These are phyloP conservation scores for Cryptotis parvus DNA, from an alignment of 2,113 vertebrate species.

Conservation along the genomic window DNA sequence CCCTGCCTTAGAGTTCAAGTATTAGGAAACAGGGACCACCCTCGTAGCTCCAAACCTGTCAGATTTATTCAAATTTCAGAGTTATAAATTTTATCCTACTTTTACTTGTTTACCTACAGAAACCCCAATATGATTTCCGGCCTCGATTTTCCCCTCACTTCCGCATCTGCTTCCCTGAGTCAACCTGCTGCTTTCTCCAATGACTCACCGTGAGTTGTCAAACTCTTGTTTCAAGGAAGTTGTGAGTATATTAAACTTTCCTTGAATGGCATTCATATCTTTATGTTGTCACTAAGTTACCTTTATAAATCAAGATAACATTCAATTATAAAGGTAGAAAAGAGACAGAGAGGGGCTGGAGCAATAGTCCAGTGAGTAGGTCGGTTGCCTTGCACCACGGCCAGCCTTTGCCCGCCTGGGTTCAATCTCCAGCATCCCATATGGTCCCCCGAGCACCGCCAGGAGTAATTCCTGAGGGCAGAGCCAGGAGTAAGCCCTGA, in stretches of 20 bases:
- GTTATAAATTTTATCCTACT: not conserved
- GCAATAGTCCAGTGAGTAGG: too few species aligned
- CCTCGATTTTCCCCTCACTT: accelerated
- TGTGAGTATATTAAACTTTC: not conserved
- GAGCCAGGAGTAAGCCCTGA: too few species aligned
- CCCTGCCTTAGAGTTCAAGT: not conserved
- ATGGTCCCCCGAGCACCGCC: too few species aligned
- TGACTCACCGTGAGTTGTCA: accelerated
- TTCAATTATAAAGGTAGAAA: not conserved
- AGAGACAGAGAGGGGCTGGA: not conserved
- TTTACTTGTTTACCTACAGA: not conserved
- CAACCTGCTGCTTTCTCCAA: not conserved
- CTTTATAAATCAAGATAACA: not conserved
- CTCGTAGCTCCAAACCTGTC: accelerated
- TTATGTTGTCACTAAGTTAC: not conserved
- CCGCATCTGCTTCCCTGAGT: not conserved
- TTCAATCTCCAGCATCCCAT: too few species aligned
- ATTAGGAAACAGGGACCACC: not conserved
- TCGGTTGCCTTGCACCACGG: too few species aligned
- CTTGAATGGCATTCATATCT: not conserved
- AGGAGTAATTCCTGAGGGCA: too few species aligned
- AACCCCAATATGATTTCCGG: not conserved
- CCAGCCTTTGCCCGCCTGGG: too few species aligned
- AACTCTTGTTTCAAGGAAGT: not conserved
- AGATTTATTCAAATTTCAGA: not conserved